A percentile compares a stretch with the other conserved stretches of the same genome.
Conservation (phyloP, 2,113 vertebrate species). For the Odontesthes bonariensis region DNA sequence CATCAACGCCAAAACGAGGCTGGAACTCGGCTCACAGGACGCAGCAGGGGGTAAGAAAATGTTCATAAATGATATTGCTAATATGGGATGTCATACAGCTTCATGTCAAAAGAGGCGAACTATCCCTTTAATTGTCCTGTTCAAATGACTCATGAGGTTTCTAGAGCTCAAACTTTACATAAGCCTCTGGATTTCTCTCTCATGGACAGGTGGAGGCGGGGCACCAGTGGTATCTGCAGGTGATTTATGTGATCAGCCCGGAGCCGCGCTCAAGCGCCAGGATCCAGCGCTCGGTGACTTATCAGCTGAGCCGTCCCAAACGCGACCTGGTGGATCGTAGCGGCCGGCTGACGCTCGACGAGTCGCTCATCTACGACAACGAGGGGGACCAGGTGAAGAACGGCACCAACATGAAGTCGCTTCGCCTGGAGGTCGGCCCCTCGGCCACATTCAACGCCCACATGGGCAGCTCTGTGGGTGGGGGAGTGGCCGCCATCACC, state of each 20-base stretch:
- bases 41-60: no score
- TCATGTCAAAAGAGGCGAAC: no score
- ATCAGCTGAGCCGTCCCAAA: conserved; percentile 74
- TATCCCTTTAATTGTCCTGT: no score
- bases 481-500: conserved; percentile 84
- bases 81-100: no score
- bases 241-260: conserved; percentile 94
- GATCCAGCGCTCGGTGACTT: conserved; percentile 88
- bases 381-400: conserved; percentile 96
- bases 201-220: conserved; percentile 93
- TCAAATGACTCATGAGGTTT: no score
- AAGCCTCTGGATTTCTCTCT: background rate
- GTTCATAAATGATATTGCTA: no score
- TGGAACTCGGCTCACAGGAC: no score
- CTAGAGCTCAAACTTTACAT: no score
- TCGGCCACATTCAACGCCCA: conserved; percentile 83
- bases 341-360: conserved; percentile 83
- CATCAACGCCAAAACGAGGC: no score
- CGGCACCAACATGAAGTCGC: conserved; percentile 97
- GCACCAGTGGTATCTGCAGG: conserved; percentile 98
- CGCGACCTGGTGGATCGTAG: conserved; percentile 85
- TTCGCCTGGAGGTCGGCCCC: conserved; percentile 86
- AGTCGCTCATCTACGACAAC: conserved; percentile 95
- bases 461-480: conserved; percentile 87
- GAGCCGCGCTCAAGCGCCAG: conserved; percentile 87